These are phyloP conservation scores for Drosophila maculinotata DNA, from an alignment of 2,888 invertebrate species.

Conservation along the genomic window DNA sequence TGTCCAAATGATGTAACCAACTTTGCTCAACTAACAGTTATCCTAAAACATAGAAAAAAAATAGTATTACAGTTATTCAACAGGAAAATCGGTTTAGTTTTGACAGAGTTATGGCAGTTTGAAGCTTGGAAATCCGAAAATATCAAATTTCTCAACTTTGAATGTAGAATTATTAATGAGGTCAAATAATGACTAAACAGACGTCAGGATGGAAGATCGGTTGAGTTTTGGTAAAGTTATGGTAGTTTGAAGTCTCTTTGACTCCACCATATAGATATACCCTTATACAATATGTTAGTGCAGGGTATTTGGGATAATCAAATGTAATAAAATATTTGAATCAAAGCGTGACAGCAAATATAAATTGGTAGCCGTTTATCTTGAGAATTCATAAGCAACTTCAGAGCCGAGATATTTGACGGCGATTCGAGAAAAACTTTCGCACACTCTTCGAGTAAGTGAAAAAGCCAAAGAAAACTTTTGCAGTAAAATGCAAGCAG, in stretches of 20 bases:
- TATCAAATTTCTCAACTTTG: no score
- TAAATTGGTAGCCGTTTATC: slow-evolving; percentile 58
- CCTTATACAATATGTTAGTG: background rate
- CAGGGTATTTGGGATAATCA: slow-evolving; percentile 28
- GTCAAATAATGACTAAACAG: no score
- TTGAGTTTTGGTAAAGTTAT: background rate
- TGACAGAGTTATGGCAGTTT: no score
- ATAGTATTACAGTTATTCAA: no score
- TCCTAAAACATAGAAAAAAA: background rate
- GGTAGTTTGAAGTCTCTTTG: background rate
- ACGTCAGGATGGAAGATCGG: no score
- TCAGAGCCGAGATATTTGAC: slow-evolving; percentile 36
- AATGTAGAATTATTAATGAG: no score
- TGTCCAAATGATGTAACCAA: background rate
- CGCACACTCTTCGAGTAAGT: slow-evolving; percentile 30
- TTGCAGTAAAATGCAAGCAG: slow-evolving; percentile 54
- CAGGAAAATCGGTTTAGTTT: background rate
- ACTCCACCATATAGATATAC: no score
- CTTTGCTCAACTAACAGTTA: background rate
- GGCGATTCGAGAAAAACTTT: slow-evolving; percentile 23
- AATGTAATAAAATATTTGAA: slow-evolving; percentile 41
- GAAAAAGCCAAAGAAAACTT: slow-evolving; percentile 68
- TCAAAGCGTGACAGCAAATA: slow-evolving; percentile 15
- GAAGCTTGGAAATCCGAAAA: no score
- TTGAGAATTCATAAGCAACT: slow-evolving; percentile 45